These are phyloP conservation scores for Acipenser ruthenus DNA, from an alignment of 2,797 vertebrate species.

Conservation along the genomic window DNA sequence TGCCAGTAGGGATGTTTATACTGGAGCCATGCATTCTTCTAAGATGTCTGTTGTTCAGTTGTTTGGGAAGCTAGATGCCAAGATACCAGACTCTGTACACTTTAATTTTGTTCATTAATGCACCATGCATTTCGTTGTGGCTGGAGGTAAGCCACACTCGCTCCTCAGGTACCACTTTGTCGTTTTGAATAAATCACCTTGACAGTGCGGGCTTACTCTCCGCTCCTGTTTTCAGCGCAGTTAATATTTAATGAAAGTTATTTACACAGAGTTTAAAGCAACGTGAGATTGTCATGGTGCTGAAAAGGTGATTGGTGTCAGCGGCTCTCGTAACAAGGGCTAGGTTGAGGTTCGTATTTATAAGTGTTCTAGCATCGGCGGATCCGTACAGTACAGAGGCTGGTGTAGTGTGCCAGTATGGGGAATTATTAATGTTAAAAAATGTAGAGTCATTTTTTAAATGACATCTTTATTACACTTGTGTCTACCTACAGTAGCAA, in stretches of 20 bases:
- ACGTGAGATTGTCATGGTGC: neutral
- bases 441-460: too few relatives aligned
- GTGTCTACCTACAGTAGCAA: too few relatives aligned
- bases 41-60: too few relatives aligned
- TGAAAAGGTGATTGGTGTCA: neutral
- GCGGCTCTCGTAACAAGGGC: neutral
- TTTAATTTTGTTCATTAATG: neutral
- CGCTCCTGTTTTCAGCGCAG: neutral
- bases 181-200: neutral
- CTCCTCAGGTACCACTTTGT: neutral
- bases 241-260: conserved; percentile 1
- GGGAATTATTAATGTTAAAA: too few relatives aligned
- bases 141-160: neutral
- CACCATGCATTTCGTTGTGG: neutral
- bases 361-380: neutral
- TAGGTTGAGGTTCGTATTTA: neutral
- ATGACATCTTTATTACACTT: too few relatives aligned
- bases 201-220: neutral
- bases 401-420: too few relatives aligned
- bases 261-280: neutral
- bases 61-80: too few relatives aligned
- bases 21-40: too few relatives aligned
- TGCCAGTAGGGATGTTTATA: too few relatives aligned
- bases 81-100: neutral
- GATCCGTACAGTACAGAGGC: too few relatives aligned